phyloP scores from a whole-genome alignment of 2,113 vertebrate species.

The Vidua macroura region DNA sequence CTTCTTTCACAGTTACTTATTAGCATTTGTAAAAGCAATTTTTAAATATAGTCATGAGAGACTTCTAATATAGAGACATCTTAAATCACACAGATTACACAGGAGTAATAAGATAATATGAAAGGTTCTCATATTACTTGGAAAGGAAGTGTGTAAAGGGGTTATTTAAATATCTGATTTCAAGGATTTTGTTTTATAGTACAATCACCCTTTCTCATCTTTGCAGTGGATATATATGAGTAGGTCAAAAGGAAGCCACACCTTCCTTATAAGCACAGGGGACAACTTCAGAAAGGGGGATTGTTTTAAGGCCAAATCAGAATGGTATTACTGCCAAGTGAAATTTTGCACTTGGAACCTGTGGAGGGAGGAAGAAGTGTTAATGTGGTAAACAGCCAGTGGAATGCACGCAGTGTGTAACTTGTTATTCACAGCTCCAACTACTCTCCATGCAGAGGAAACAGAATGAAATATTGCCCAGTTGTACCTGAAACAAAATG shows the following conservation, averaged over 20 bases:
- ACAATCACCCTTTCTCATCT: background rate
- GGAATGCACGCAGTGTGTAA: background rate
- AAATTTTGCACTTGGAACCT: background rate
- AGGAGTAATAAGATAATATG: background rate
- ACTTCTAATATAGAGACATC: background rate
- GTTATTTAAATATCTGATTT: background rate
- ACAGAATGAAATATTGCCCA: background rate
- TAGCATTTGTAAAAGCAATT: background rate
- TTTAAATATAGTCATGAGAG: background rate
- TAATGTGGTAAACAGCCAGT: constrained; percentile 30
- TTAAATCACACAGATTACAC: background rate
- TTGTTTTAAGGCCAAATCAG: constrained; percentile 7
- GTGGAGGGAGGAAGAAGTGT: background rate
- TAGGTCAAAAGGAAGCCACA: background rate
- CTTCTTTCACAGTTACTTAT: background rate
- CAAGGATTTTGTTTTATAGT: background rate
- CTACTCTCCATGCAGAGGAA: background rate
- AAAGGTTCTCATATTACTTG: background rate
- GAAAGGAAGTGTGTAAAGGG: background rate
- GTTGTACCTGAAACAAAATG: background rate
- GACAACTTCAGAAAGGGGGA: background rate
- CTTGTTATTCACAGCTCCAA: background rate
- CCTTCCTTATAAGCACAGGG: background rate
- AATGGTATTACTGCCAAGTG: background rate
- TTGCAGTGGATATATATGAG: background rate